Evolutionary conservation across 2,113 vertebrate species (phyloP), one percentile per base, ranked within the genome.

Genomic region (Nyctereutes procyonoides): DNA sequence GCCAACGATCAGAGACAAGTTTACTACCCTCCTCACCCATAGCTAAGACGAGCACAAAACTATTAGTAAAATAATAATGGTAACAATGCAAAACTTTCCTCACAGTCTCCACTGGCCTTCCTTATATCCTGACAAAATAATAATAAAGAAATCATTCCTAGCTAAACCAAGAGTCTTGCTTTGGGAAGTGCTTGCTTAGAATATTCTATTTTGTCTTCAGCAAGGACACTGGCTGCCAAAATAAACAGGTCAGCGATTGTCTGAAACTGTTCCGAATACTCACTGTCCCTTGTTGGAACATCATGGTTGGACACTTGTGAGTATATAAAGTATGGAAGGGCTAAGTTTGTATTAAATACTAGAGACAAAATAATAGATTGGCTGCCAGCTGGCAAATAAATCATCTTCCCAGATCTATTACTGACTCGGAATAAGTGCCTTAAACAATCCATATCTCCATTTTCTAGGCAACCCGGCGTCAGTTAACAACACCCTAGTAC

Each of bases 121-220:
- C 93, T 48, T 79, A 88, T 94, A 92, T 85, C 95, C 15, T 22
- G 43, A 63, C 84, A 82, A 93, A 86, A 58, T n/a, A 81, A 53
- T n/a, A 81, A 71, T n/a, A 80, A 80, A 92, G 88, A 67, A 97
- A 96, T 90, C 63, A 95, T 89, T 96, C 83, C 95, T 96, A 43
- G 20, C 76, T 95, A 92, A 96, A 95, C 38, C 77, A 96, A 80
- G 91, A 93, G 56, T 95, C 51, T 91, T 91, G 74, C 56, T 97
- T 95, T 95, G 80, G 55, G 65, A 96, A 84, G 1, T 74, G 85
- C 88, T 65, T 82, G 62, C 38, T 60, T 74, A 84, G 11, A 92
- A 91, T 92, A 67, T 79, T 95, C 53, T 82, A 13, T 86, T 95
- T 80, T n/a, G 62, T 86, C 55, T 93, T 96, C 58, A 92, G 19